Percentiles rank a stretch among this genome's conserved stretches.
Evolutionary conservation across 1,140 invertebrate species (phyloP).

Genomic region (Brachionus angularis): DNA sequence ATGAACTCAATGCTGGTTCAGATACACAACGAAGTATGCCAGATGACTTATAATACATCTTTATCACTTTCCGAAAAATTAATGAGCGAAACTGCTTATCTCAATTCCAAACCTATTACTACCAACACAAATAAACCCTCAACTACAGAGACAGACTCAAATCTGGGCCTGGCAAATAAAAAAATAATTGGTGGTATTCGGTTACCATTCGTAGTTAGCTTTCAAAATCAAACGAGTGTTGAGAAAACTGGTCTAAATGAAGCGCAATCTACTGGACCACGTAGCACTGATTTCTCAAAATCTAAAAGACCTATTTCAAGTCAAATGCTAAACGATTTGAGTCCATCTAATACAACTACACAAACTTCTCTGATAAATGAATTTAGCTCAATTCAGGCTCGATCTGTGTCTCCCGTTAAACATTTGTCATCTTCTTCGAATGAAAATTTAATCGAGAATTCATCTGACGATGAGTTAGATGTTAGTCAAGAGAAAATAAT

Average conservation of each 20-base stretch:
- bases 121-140: not conserved
- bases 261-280: not conserved
- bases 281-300: slow-evolving; percentile 8
- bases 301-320: slow-evolving; percentile 9
- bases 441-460: slow-evolving; percentile 23
- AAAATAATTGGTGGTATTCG: slow-evolving; percentile 8
- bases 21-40: slow-evolving; percentile 30
- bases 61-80: slow-evolving; percentile 20
- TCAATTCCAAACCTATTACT: not conserved
- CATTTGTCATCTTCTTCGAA: slow-evolving; percentile 10
- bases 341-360: too few species aligned
- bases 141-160: not conserved
- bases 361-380: too few species aligned
- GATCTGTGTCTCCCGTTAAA: not conserved
- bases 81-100: not conserved
- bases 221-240: not conserved
- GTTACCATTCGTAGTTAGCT: not conserved
- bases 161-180: not conserved
- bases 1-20: slow-evolving; percentile 30
- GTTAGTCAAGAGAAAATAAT: slow-evolving; percentile 6
- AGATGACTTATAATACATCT: slow-evolving; percentile 29
- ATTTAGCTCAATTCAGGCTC: too few species aligned
- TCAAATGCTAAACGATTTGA: too few species aligned
- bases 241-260: too few species aligned
- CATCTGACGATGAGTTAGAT: slow-evolving; percentile 18